Evolutionary conservation across 2,113 vertebrate species (phyloP).

Genomic region (Hymenochirus boettgeri): DNA sequence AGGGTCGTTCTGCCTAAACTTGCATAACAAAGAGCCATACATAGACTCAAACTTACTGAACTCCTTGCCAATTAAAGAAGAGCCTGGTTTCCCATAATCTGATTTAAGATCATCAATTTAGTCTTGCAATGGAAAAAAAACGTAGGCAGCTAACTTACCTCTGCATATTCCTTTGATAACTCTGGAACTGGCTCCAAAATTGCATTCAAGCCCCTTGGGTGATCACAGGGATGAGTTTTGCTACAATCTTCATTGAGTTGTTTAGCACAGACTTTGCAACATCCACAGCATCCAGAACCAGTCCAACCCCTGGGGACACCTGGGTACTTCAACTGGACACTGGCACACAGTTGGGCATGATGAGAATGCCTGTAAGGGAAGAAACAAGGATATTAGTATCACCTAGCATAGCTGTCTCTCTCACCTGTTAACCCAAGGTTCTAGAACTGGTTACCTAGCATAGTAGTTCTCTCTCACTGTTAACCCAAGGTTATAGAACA

Average conservation of each 20-base stretch:
- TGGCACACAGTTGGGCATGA: constrained; percentile 75
- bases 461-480: too few relatives aligned
- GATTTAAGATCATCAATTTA: too few relatives aligned
- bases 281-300: constrained; percentile 85
- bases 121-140: too few relatives aligned
- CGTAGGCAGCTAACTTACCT: constrained; percentile 77
- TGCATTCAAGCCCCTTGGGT: constrained; percentile 96
- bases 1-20: constrained; percentile 75
- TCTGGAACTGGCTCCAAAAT: constrained; percentile 88
- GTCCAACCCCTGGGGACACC: constrained; percentile 87
- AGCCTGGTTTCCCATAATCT: too few relatives aligned
- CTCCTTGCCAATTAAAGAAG: constrained; percentile 52
- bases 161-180: constrained; percentile 93
- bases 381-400: not conserved
- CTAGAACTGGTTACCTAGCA: too few relatives aligned
- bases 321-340: constrained; percentile 76
- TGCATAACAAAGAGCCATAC: constrained; percentile 81
- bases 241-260: constrained; percentile 98
- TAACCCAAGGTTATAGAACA: too few relatives aligned
- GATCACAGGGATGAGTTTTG: constrained; percentile 86
- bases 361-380: constrained; percentile 65
- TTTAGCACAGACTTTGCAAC: constrained; percentile 90
- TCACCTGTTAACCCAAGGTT: too few relatives aligned
- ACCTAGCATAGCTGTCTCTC: not conserved
- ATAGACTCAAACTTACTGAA: constrained; percentile 72